Conservation (phyloP, 2,113 vertebrate genomes). For the Percopsis transmontana region DNA sequence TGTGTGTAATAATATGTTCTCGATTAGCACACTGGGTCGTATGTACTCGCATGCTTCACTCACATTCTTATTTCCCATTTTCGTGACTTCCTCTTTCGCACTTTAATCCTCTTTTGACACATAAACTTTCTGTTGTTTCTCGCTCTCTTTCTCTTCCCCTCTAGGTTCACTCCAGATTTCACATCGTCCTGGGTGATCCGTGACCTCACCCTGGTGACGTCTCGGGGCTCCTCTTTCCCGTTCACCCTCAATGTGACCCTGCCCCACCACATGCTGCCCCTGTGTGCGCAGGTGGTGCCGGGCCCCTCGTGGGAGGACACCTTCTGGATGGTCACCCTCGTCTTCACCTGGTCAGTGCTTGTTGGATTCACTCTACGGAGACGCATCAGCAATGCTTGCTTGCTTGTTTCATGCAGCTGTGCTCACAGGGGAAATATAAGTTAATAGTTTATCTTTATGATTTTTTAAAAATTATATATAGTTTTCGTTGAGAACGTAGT, state of each 20-base stretch:
- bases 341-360: slow-evolving; percentile 87
- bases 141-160: not conserved
- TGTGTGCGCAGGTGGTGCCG: slow-evolving; percentile 94
- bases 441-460: no score
- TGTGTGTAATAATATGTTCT: not conserved
- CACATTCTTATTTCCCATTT: slow-evolving; percentile 1
- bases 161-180: slow-evolving; percentile 97
- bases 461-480: no score
- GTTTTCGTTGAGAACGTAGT: no score
- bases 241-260: slow-evolving; percentile 96
- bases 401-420: no score
- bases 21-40: not conserved
- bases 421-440: no score
- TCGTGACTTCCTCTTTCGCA: not conserved
- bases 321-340: slow-evolving; percentile 92
- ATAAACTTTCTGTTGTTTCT: not conserved
- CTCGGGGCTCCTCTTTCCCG: slow-evolving; percentile 85
- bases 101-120: not conserved
- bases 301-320: slow-evolving; percentile 97
- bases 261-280: slow-evolving; percentile 92
- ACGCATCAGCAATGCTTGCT: no score
- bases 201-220: slow-evolving; percentile 88
- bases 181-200: slow-evolving; percentile 98
- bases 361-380: no score
- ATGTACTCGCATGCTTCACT: not conserved